Percentiles rank a stretch among this genome's conserved stretches.
Conservation (phyloP, 1,140 invertebrate species). For the Monomorium pharaonis region DNA sequence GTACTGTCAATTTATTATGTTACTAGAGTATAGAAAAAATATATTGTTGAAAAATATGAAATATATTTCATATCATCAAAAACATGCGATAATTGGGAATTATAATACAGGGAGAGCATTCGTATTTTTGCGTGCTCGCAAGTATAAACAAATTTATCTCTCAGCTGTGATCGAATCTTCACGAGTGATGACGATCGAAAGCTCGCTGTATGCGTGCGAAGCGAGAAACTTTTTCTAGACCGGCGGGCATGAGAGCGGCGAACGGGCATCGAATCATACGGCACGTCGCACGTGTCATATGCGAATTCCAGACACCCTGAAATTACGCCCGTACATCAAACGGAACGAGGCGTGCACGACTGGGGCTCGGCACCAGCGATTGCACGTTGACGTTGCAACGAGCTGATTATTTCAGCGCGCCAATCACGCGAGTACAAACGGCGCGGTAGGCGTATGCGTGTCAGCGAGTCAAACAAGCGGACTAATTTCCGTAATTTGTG, state of each 20-base stretch:
- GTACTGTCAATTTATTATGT: no score
- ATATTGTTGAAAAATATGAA: background rate
- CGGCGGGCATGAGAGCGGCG: conserved; percentile 50
- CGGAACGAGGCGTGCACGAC: conserved; percentile 62
- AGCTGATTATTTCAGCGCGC: conserved; percentile 64
- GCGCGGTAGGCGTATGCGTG: conserved; percentile 46
- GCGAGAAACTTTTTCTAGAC: conserved; percentile 60
- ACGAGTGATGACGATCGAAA: conserved; percentile 38
- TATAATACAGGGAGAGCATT: conserved; percentile 1
- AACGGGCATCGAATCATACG: conserved; percentile 55
- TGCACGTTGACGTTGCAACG: conserved; percentile 70
- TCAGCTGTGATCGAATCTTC: conserved; percentile 15
- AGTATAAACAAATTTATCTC: conserved; percentile 54
- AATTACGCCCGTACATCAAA: conserved; percentile 68
- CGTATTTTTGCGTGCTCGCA: conserved; percentile 8
- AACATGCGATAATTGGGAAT: conserved; percentile 18
- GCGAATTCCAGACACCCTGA: conserved; percentile 67
- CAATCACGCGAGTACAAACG: conserved; percentile 67
- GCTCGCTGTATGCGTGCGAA: conserved; percentile 48
- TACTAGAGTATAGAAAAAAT: no score
- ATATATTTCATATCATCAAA: background rate
- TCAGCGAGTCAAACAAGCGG: conserved; percentile 32
- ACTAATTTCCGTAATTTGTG: conserved; percentile 54
- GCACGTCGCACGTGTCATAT: conserved; percentile 63
- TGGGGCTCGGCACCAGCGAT: conserved; percentile 44